Conservation (phyloP, 53 echinoderm and acorn worm genomes). For the Mesocentrotus franciscanus region DNA sequence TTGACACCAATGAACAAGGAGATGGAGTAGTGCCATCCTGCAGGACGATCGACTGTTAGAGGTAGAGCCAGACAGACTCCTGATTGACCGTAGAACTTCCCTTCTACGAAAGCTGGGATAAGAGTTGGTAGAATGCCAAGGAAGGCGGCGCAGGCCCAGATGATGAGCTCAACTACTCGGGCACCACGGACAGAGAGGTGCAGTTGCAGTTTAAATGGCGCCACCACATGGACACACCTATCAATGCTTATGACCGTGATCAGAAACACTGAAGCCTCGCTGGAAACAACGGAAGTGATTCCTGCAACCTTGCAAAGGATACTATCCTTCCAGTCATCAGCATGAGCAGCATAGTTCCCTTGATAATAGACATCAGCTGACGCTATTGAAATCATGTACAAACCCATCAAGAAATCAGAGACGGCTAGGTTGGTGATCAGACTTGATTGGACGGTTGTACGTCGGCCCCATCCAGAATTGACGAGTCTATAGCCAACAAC, state of each 20-base stretch:
- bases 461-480: not conserved
- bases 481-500: slow-evolving; percentile 60
- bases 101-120: slow-evolving; percentile 45
- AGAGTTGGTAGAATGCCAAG: slow-evolving; percentile 47
- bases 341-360: slow-evolving; percentile 55
- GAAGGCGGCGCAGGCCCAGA: slow-evolving; percentile 55
- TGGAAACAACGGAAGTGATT: slow-evolving; percentile 68
- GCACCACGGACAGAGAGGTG: slow-evolving; percentile 41
- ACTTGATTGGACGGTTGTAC: slow-evolving; percentile 61
- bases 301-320: slow-evolving; percentile 70
- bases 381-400: slow-evolving; percentile 77
- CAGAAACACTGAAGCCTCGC: slow-evolving; percentile 73
- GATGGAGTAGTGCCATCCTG: slow-evolving; percentile 73
- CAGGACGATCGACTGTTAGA: slow-evolving; percentile 35
- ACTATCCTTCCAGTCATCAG: slow-evolving; percentile 67
- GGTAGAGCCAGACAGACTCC: slow-evolving; percentile 77
- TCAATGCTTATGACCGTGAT: slow-evolving; percentile 73
- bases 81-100: slow-evolving; percentile 70
- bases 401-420: slow-evolving; percentile 75
- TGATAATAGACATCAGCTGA: slow-evolving; percentile 67
- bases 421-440: slow-evolving; percentile 74
- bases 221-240: slow-evolving; percentile 66
- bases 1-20: slow-evolving; percentile 67
- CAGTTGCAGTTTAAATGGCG: slow-evolving; percentile 63
- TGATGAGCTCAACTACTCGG: slow-evolving; percentile 18